A percentile compares a stretch with the other conserved stretches of the same genome.
Conservation (phyloP, 2,888 invertebrate species). For the Ashinkailepas kermadecensis region DNA sequence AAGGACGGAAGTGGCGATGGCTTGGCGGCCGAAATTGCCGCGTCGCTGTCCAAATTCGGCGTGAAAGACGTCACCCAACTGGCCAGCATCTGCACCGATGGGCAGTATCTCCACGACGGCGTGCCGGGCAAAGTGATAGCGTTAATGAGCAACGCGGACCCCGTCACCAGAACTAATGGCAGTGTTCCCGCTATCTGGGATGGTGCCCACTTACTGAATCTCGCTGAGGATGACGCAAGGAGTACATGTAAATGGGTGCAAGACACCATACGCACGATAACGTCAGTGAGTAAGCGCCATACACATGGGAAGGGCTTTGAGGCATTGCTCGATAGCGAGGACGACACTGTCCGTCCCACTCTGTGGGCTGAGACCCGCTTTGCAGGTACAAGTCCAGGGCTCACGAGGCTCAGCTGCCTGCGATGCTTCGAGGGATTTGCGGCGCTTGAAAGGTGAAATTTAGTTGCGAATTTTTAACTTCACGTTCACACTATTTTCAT, state of each 20-base stretch:
- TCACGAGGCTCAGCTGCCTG: no score
- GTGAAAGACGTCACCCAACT: neutral
- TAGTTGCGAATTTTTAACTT: no score
- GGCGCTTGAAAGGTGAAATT: no score
- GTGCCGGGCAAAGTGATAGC: neutral
- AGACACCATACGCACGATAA: neutral
- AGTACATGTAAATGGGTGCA: neutral
- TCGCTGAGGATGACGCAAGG: neutral
- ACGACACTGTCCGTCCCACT: neutral
- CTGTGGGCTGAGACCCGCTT: no score
- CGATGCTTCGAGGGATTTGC: no score
- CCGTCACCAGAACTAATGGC: neutral
- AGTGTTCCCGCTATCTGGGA: neutral
- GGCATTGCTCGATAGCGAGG: neutral
- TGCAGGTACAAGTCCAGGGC: no score
- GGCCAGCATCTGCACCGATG: neutral
- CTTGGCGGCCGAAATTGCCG: neutral
- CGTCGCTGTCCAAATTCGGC: neutral
- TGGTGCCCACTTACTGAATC: neutral
- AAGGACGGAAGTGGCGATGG: neutral
- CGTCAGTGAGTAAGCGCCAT: neutral
- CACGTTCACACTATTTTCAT: no score
- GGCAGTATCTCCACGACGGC: neutral
- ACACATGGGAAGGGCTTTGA: neutral
- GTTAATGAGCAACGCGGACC: neutral